Conservation (phyloP, 2,888 invertebrate species). For the Watsonalla cultraria region DNA sequence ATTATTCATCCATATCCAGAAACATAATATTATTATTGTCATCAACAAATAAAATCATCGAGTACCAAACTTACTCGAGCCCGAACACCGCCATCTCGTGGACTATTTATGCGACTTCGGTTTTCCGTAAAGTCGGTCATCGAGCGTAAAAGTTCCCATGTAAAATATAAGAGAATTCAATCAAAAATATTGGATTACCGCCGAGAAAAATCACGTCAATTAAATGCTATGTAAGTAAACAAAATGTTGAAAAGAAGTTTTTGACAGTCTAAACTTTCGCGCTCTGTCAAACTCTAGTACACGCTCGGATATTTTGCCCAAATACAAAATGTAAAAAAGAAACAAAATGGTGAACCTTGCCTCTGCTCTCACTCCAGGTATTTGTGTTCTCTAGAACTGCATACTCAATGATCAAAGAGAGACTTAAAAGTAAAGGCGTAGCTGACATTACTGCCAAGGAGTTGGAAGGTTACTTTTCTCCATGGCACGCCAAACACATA, state of each 20-base stretch:
- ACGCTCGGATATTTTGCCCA: slow-evolving; percentile 15
- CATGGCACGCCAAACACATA: slow-evolving; percentile 91
- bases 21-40: slow-evolving; percentile 7
- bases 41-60: neutral
- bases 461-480: slow-evolving; percentile 89
- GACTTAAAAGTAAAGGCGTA: slow-evolving; percentile 87
- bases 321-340: slow-evolving; percentile 8
- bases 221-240: neutral
- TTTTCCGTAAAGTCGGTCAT: too few relatives aligned
- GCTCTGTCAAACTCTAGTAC: slow-evolving; percentile 30
- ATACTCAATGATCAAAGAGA: slow-evolving; percentile 89
- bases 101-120: too few relatives aligned
- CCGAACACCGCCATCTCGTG: too few relatives aligned
- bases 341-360: slow-evolving; percentile 33
- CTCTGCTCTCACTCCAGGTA: slow-evolving; percentile 83
- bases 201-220: too few relatives aligned
- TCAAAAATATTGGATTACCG: too few relatives aligned
- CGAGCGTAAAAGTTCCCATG: too few relatives aligned
- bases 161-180: too few relatives aligned
- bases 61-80: too few relatives aligned
- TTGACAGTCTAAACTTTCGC: slow-evolving; percentile 23
- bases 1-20: slow-evolving; percentile 9
- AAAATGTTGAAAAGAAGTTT: slow-evolving; percentile 33
- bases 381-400: slow-evolving; percentile 92
- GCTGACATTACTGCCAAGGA: slow-evolving; percentile 86